Base-by-base conservation (phyloP, 2,888 invertebrate species). In the Cynaeus angustus region DNA sequence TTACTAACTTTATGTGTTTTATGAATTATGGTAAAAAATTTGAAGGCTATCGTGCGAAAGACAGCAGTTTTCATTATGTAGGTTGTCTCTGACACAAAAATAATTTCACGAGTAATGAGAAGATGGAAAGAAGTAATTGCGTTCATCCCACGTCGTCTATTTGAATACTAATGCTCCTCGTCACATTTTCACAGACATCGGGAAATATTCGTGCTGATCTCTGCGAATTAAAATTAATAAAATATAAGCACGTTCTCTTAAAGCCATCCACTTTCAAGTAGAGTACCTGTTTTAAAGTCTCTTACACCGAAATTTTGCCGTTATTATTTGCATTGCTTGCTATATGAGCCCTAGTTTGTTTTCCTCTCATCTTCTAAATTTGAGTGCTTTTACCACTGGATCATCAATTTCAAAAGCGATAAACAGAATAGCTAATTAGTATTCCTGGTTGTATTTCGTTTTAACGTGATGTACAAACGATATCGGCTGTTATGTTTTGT, bases 161-260 rank as follows among this genome's bases (percentile, higher is more conserved):
- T 62, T 62, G 62, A 68, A 68, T 68, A 68, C 61, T 68, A 68
- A 67, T 67, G 45, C n/a, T 61, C 41, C 33, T 59, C 53, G 67
- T 67, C 67, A 52, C 66, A 66, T 37, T 66, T 66, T 28, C 30
- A 12, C 50, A 43, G 56, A 59, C 59, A 58, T 56, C 38, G 26
- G 56, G 26, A 59, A 59, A 59, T 59, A 59, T 58, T 58, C 56
- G 21, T n/a, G 48, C 37, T 46, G 46, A 59, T 48, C 61, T 28
- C 16, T 33, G 38, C 28, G 48, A 21, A 50, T 61, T 50, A 61
- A 61, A 68, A 62, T 68, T 62, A 68, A 68, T 68, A 56, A 68
- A 61, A 55, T 62, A 68, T 48, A 68, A 68, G 55, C 68, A 68
- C 68, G 68, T 68, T 41, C 62, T 68, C 45, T 26, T 43, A 28